Evolutionary conservation across 2,113 vertebrate genomes (phyloP).

Genomic region (Callorhinus ursinus): DNA sequence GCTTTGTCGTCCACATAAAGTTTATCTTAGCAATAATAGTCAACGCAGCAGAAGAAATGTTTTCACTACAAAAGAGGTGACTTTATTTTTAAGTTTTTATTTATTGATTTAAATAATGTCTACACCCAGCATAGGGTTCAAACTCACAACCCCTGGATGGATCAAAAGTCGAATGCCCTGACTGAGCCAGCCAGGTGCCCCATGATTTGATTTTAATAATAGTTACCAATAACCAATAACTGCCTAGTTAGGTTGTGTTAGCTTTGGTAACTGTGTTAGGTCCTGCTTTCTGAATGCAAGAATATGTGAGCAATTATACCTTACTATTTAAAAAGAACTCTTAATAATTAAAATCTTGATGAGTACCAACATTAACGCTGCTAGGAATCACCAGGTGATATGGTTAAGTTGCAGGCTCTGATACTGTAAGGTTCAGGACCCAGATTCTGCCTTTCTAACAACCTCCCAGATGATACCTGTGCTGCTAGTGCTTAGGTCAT

Average conservation of each 20-base stretch:
- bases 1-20: not conserved
- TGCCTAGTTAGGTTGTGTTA: not conserved
- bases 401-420: not conserved
- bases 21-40: not conserved
- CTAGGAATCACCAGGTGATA: not conserved
- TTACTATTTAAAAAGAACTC: constrained; percentile 15
- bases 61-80: not conserved
- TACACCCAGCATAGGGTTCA: not conserved
- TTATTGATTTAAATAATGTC: not conserved
- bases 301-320: not conserved
- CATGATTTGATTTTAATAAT: not conserved
- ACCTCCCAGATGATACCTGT: not conserved
- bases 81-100: not conserved
- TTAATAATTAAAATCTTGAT: not conserved
- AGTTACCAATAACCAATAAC: not conserved
- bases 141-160: not conserved
- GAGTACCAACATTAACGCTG: not conserved
- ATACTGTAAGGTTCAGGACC: not conserved
- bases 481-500: too few species aligned
- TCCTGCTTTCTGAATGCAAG: not conserved
- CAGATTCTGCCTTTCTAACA: not conserved
- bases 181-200: not conserved
- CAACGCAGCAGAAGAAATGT: not conserved
- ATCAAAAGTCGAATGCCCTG: not conserved
- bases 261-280: not conserved